Conservation (phyloP, 2,113 vertebrate species). For the Genyomyrus donnyi region DNA sequence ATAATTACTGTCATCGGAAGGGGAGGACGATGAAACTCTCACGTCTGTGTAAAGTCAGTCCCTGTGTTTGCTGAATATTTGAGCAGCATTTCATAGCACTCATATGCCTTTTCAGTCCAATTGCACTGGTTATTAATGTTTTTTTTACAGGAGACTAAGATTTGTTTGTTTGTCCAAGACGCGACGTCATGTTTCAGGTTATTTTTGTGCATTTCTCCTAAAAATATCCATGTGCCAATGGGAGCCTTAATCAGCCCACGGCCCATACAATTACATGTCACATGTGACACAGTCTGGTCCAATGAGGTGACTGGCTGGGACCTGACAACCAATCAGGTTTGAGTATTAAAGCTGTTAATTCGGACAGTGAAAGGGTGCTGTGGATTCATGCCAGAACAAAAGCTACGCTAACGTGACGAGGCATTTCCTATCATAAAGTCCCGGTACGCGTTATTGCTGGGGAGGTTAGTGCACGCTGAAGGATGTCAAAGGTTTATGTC, state of each 20-base stretch:
- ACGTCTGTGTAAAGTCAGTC: neutral
- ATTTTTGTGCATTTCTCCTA: neutral
- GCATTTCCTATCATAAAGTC: conserved; percentile 5
- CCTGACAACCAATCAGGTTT: neutral
- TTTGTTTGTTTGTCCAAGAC: conserved; percentile 3
- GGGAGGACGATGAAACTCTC: neutral
- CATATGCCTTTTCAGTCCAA: neutral
- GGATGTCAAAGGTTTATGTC: conserved; percentile 13
- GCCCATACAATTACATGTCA: neutral
- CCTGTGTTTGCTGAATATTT: neutral
- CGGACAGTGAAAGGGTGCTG: neutral
- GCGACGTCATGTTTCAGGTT: neutral
- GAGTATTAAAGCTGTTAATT: neutral
- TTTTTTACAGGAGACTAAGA: neutral
- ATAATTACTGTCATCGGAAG: neutral
- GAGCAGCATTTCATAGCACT: neutral
- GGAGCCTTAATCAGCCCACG: neutral
- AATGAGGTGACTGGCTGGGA: neutral
- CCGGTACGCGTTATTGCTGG: neutral
- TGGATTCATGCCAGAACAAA: neutral
- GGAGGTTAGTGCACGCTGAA: neutral
- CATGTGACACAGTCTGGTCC: neutral
- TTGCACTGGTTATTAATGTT: neutral
- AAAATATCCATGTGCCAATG: neutral
- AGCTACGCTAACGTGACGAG: neutral